Evolutionary conservation across 92 coral and sea anemone genomes (phyloP).

Genomic region (Palythoa grandiflora): DNA sequence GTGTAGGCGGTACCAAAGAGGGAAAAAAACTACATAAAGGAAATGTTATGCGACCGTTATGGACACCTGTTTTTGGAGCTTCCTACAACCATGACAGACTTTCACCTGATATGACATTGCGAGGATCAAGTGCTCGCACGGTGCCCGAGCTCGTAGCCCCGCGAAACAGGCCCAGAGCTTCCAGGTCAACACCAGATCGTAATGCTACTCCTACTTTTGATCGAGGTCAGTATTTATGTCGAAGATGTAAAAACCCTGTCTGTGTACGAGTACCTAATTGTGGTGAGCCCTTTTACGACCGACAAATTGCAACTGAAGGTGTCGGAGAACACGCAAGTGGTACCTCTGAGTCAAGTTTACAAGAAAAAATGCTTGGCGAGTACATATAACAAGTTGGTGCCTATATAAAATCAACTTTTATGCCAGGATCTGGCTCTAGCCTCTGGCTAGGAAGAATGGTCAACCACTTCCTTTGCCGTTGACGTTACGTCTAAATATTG

Average conservation of each 20-base stretch:
- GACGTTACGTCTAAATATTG: too few species aligned
- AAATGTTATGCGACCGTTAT: not conserved
- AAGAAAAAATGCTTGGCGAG: not conserved
- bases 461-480: too few species aligned
- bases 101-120: constrained; percentile 15
- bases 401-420: too few species aligned
- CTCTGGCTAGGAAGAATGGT: too few species aligned
- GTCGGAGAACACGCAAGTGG: not conserved
- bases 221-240: not conserved
- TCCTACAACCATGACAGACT: not conserved
- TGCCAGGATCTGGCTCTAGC: too few species aligned
- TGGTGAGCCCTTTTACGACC: not conserved
- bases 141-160: not conserved
- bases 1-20: not conserved
- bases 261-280: not conserved
- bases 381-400: not conserved
- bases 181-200: constrained; percentile 21
- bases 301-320: not conserved
- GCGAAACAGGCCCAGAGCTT: constrained; percentile 3
- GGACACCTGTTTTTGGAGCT: constrained; percentile 4
- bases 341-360: not conserved
- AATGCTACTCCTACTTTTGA: not conserved
- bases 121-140: constrained; percentile 34
- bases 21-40: not conserved
- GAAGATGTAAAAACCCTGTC: not conserved